Percentiles rank a stretch among this genome's conserved stretches.
Conservation (phyloP, 2,797 vertebrate species). For the Leuciscus waleckii region DNA sequence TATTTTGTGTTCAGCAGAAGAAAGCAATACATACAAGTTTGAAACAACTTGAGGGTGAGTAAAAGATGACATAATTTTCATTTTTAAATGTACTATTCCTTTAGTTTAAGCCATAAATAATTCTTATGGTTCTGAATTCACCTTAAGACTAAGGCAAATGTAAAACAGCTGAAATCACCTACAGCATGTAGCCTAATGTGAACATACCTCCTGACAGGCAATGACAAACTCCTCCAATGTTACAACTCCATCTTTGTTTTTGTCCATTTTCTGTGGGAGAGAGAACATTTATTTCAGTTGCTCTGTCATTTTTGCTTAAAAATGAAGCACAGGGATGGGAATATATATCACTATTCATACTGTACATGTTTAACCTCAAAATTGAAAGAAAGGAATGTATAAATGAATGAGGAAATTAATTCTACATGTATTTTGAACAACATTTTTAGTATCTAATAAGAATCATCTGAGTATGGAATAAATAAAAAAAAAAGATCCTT, state of each 20-base stretch:
- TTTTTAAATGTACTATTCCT: not conserved
- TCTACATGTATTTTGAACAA: not conserved
- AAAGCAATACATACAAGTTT: too few relatives aligned
- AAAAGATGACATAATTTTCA: too few relatives aligned
- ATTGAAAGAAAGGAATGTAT: not conserved
- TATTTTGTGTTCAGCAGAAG: too few relatives aligned
- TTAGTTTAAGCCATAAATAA: not conserved
- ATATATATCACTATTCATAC: not conserved
- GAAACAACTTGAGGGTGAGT: too few relatives aligned
- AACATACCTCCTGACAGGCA: constrained; percentile 93
- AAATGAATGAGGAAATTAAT: not conserved
- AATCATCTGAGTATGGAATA: not conserved
- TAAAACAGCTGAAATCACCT: not conserved
- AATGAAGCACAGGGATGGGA: not conserved
- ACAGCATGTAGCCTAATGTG: not conserved
- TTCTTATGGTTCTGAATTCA: too few relatives aligned
- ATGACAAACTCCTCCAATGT: constrained; percentile 95
- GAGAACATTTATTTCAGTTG: constrained; percentile 24
- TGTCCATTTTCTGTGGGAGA: constrained; percentile 94
- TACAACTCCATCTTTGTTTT: constrained; percentile 98
- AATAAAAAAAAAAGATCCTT: too few relatives aligned
- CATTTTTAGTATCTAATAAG: not conserved
- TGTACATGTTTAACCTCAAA: not conserved
- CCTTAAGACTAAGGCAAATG: not conserved
- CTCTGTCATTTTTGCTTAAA: not conserved